Conservation (phyloP, 2,113 vertebrate genomes). For the Trogon surrucura region DNA sequence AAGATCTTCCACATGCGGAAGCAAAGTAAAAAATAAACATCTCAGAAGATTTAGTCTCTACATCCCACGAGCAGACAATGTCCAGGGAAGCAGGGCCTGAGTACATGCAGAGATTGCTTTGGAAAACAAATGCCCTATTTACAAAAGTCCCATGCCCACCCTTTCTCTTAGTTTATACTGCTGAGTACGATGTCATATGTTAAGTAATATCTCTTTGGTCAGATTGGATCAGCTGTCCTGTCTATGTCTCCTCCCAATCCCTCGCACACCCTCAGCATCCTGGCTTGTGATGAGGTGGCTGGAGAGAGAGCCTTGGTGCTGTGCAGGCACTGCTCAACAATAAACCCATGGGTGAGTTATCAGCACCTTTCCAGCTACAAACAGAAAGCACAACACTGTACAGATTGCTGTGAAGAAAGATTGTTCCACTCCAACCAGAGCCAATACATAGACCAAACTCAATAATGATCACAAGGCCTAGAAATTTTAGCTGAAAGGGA, state of each 20-base stretch:
- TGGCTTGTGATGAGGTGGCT: background rate
- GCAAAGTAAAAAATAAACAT: background rate
- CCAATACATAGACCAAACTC: background rate
- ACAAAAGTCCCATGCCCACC: accelerated
- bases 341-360: background rate
- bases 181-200: background rate
- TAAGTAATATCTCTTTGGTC: background rate
- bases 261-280: background rate
- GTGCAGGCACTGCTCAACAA: background rate
- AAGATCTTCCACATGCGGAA: background rate
- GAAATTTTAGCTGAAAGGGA: background rate
- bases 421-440: background rate
- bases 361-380: background rate
- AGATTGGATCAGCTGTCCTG: background rate
- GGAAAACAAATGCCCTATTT: background rate
- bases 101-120: background rate
- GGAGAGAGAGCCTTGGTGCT: background rate
- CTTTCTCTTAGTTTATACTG: background rate
- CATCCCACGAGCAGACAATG: background rate
- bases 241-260: background rate
- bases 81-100: background rate
- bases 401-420: background rate
- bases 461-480: background rate
- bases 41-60: background rate
- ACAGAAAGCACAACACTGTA: accelerated